These are phyloP conservation scores for Anabas testudineus DNA, from an alignment of 2,797 vertebrate species.

Conservation along the genomic window DNA sequence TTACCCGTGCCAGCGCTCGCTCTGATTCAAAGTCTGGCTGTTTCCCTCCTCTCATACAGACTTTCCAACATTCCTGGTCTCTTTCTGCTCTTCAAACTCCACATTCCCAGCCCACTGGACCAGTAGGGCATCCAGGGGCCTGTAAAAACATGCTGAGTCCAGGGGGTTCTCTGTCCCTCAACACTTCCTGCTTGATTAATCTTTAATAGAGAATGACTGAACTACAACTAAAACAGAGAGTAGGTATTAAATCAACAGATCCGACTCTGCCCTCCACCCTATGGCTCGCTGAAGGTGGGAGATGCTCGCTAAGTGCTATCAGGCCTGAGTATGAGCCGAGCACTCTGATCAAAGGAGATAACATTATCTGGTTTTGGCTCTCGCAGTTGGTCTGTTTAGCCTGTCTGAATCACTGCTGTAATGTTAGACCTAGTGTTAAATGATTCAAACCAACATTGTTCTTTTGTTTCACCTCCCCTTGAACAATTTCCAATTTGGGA, in stretches of 20 bases:
- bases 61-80: conserved; percentile 67
- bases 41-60: conserved; percentile 13
- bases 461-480: neutral
- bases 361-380: conserved; percentile 18
- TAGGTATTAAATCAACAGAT: conserved; percentile 61
- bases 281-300: conserved; percentile 29
- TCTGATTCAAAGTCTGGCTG: conserved; percentile 11
- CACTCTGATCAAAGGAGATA: conserved; percentile 35
- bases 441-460: conserved; percentile 9
- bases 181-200: conserved; percentile 75
- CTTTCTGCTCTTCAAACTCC: conserved; percentile 60
- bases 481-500: conserved; percentile 1
- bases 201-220: conserved; percentile 68
- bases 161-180: conserved; percentile 51
- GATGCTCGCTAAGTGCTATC: conserved; percentile 32
- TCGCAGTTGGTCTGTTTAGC: neutral
- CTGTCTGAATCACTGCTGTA: conserved; percentile 5
- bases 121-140: conserved; percentile 58
- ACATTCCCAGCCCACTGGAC: conserved; percentile 62
- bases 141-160: conserved; percentile 67
- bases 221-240: conserved; percentile 47
- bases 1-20: conserved; percentile 11
- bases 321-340: conserved; percentile 38
- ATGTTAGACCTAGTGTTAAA: conserved; percentile 15
- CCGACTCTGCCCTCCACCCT: conserved; percentile 13